Evolutionary conservation across 2,113 vertebrate genomes (phyloP).

Genomic region (Scomber colias): DNA sequence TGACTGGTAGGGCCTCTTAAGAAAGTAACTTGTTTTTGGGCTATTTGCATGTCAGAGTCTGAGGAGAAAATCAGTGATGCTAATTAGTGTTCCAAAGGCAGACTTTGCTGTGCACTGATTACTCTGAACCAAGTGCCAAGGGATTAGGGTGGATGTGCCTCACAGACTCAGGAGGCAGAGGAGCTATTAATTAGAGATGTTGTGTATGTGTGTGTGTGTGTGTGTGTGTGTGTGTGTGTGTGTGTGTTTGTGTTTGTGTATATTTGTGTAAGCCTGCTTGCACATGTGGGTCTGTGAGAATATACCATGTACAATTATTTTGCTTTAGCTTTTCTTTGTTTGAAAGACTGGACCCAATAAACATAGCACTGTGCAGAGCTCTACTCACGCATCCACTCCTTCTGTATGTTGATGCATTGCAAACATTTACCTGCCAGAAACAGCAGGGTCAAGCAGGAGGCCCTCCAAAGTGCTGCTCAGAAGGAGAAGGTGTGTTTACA

Average conservation of each 20-base stretch:
- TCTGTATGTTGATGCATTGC: constrained; percentile 57
- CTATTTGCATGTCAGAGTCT: constrained; percentile 75
- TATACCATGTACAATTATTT: constrained; percentile 51
- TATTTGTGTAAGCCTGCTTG: constrained; percentile 22
- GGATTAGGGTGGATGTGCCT: constrained; percentile 81
- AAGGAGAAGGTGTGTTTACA: constrained; percentile 75
- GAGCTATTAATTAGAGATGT: constrained; percentile 79
- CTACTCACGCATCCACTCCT: constrained; percentile 24
- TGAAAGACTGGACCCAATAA: constrained; percentile 55
- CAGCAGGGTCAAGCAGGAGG: constrained; percentile 60
- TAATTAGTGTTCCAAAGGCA: constrained; percentile 82
- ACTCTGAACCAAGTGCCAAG: constrained; percentile 77
- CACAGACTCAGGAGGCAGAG: constrained; percentile 75
- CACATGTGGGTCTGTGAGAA: constrained; percentile 53
- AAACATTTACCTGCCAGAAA: constrained; percentile 75
- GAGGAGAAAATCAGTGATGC: constrained; percentile 78
- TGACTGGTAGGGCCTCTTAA: constrained; percentile 44
- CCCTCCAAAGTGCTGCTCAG: constrained; percentile 46
- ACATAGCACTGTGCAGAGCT: neutral
- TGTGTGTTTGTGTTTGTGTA: constrained; percentile 23
- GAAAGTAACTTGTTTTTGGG: constrained; percentile 63
- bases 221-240: constrained; percentile 27
- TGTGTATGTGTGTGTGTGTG: constrained; percentile 44
- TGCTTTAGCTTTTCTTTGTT: constrained; percentile 52
- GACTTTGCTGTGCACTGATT: constrained; percentile 77